Evolutionary conservation across 2,113 vertebrate genomes (phyloP).

Genomic region (Laticauda colubrina): DNA sequence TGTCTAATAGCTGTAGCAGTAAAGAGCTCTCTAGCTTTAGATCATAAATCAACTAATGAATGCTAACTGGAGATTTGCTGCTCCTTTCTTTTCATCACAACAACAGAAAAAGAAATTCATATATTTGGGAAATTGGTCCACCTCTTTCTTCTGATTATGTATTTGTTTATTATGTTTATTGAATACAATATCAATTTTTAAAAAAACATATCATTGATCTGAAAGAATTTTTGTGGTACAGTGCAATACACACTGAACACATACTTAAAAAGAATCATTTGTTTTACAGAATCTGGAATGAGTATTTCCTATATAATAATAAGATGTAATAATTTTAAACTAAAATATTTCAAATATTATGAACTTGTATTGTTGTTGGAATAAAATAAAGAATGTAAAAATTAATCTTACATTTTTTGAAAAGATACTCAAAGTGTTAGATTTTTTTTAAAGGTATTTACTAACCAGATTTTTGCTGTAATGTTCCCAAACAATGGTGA

Average conservation of each 20-base stretch:
- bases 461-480: constrained; percentile 92
- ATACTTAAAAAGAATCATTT: not conserved
- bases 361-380: not conserved
- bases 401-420: not conserved
- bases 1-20: not conserved
- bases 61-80: not conserved
- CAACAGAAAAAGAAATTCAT: not conserved
- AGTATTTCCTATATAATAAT: not conserved
- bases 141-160: not conserved
- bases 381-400: not conserved
- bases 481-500: constrained; percentile 90
- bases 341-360: not conserved
- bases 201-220: not conserved
- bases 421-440: not conserved
- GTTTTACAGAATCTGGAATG: not conserved
- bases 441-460: constrained; percentile 21
- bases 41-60: not conserved
- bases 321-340: not conserved
- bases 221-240: not conserved
- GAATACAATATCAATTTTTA: not conserved
- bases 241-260: not conserved
- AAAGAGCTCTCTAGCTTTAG: not conserved
- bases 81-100: not conserved
- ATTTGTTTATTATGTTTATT: not conserved
- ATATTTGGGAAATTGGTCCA: too few relatives aligned